Evolutionary conservation across 2,888 invertebrate genomes (phyloP).

Genomic region (Vesta saturnalis): DNA sequence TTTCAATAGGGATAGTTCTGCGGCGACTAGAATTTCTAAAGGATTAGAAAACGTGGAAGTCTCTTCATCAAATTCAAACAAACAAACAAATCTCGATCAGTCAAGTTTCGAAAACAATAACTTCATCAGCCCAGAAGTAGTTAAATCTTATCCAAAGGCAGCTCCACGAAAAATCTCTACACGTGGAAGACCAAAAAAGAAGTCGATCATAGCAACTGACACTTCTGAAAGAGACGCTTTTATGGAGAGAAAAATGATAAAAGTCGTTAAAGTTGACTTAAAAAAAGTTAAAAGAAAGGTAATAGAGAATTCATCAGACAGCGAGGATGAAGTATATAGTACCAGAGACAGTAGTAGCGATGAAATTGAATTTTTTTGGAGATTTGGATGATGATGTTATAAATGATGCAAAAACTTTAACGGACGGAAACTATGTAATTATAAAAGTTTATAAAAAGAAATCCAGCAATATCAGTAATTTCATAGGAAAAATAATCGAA

Average conservation of each 20-base stretch:
- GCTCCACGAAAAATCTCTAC: neutral
- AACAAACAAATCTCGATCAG: neutral
- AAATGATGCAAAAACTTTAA: neutral
- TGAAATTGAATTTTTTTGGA: neutral
- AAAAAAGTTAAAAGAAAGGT: neutral
- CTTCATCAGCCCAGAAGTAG: neutral
- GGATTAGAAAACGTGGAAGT: neutral
- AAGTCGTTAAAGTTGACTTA: neutral
- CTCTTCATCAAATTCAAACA: no score
- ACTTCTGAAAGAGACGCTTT: neutral
- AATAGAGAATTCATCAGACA: neutral
- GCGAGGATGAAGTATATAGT: neutral
- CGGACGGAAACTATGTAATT: neutral
- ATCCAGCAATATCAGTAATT: neutral
- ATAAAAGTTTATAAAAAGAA: neutral
- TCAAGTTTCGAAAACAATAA: neutral
- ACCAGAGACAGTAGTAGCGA: neutral
- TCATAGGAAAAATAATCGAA: no score
- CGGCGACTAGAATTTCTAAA: neutral
- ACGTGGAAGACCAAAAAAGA: neutral
- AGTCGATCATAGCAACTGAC: neutral
- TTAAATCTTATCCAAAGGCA: neutral
- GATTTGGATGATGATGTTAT: neutral
- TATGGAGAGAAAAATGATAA: neutral
- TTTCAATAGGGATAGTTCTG: no score